Evolutionary conservation across 2,113 vertebrate species (phyloP), one percentile per base, ranked within the genome.

Genomic region (Pomatorhinus ruficollis): DNA sequence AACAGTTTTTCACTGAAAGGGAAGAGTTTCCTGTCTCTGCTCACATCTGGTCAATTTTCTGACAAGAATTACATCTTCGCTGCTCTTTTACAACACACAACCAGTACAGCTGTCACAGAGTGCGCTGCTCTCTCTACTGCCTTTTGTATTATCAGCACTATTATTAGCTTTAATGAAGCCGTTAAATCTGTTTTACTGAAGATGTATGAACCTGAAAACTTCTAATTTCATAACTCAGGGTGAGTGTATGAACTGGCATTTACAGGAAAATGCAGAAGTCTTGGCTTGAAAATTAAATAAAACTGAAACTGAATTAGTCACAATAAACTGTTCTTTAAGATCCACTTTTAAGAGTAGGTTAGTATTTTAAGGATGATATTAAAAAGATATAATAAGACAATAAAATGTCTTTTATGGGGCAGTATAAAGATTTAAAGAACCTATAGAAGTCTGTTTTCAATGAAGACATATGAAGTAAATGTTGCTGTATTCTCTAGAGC

Each of bases 31-130:
- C 88, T 82, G 56, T 60, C 44, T 80, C 84, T 94, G 47, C 69
- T 95, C 80, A 57, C 80, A 92, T 81, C 95, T 94, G 83, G 71
- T 90, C 80, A 60, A 15, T 90, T 52, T 95, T 93, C 68, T 76
- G 69, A 45, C 85, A 53, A 94, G 85, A 95, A 71, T 71, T 64
- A 35, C 56, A 75, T 78, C 76, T 83, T 93, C 52, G 71, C 79
- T 93, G 11, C 76, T 83, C 59, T 64, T 90, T 90, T 64, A 95
- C 80, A 79, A 30, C 39, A 33, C 42, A 39, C 35, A 87, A 85
- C 39, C 79, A 84, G 87, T 37, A 31, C 30, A 94, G 84, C 72
- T 83, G 61, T 31, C 70, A 92, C 61, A 53, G 63, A 72, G 71
- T 3, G 39, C 86, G 80, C 83, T 75, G 50, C 30, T 86, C 63